phyloP scores from a whole-genome alignment of 2,797 vertebrate genomes.

The Channallabes apus region DNA sequence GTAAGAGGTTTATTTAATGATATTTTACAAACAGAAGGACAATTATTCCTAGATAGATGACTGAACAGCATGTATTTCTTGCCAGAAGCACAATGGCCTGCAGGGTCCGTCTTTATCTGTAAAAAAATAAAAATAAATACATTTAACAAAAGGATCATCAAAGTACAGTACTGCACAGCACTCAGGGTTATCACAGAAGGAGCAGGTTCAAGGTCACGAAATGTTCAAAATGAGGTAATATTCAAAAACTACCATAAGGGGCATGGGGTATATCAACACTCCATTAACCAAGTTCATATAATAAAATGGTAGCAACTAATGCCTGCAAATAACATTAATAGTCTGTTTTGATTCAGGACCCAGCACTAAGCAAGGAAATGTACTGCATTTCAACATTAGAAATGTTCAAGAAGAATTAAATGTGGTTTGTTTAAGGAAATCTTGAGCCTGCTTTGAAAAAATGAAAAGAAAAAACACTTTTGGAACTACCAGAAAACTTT shows the following conservation, averaged over 20 bases:
- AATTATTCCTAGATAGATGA: constrained; percentile 69
- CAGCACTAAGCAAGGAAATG: background rate
- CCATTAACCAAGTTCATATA: background rate
- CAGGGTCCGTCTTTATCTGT: constrained; percentile 75
- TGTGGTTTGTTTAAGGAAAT: background rate
- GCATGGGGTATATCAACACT: no score
- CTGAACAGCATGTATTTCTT: constrained; percentile 62
- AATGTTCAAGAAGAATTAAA: background rate
- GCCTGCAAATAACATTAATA: background rate
- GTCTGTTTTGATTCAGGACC: background rate
- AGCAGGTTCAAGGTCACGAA: background rate
- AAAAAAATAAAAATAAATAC: background rate
- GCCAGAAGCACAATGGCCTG: constrained; percentile 62
- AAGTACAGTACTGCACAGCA: background rate
- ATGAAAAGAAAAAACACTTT: background rate
- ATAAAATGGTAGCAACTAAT: background rate
- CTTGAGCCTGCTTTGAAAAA: background rate
- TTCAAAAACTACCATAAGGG: background rate
- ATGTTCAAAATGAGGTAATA: background rate
- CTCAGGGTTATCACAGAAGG: background rate
- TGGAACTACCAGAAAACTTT: background rate
- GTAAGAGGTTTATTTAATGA: constrained; percentile 78
- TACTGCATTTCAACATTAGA: background rate
- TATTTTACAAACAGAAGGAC: constrained; percentile 89
- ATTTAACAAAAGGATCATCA: background rate